phyloP scores from a whole-genome alignment of 2,888 invertebrate species.

The Campoplex capitator region DNA sequence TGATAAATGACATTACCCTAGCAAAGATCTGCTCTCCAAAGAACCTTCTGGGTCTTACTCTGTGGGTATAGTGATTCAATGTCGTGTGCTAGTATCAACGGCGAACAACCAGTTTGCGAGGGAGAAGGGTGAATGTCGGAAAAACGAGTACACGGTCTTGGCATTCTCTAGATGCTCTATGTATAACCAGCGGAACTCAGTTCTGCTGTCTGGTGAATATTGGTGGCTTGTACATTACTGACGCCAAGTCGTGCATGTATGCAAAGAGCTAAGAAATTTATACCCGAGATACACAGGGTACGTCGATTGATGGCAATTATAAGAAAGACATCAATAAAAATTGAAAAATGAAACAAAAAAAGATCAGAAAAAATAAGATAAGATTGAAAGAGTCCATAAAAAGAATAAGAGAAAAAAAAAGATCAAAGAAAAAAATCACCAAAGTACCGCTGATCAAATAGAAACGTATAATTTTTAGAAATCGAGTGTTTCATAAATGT shows the following conservation, averaged over 20 bases:
- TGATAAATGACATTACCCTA: not conserved
- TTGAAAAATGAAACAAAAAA: too few species aligned
- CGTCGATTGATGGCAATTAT: not conserved
- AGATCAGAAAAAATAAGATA: too few species aligned
- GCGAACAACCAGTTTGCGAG: conserved; percentile 23
- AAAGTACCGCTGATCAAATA: not conserved
- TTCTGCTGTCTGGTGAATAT: conserved; percentile 46
- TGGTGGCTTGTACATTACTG: conserved; percentile 44
- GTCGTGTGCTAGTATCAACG: conserved; percentile 22
- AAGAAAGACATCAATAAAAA: too few species aligned
- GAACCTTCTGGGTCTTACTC: not conserved
- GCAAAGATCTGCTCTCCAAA: conserved; percentile 11
- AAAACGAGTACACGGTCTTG: conserved; percentile 34
- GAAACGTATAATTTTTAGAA: not conserved
- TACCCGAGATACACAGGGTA: not conserved
- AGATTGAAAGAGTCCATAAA: too few species aligned
- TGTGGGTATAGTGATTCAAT: conserved; percentile 10
- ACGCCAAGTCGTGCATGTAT: not conserved
- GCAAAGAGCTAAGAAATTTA: not conserved
- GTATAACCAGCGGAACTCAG: conserved; percentile 15
- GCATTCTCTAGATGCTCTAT: conserved; percentile 21
- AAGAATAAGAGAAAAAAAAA: not conserved
- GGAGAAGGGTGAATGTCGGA: conserved; percentile 1
- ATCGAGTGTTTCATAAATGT: not conserved
- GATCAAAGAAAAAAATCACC: not conserved